Base-by-base conservation (phyloP, 2,113 vertebrate species). In the Rhinogobius similis region DNA sequence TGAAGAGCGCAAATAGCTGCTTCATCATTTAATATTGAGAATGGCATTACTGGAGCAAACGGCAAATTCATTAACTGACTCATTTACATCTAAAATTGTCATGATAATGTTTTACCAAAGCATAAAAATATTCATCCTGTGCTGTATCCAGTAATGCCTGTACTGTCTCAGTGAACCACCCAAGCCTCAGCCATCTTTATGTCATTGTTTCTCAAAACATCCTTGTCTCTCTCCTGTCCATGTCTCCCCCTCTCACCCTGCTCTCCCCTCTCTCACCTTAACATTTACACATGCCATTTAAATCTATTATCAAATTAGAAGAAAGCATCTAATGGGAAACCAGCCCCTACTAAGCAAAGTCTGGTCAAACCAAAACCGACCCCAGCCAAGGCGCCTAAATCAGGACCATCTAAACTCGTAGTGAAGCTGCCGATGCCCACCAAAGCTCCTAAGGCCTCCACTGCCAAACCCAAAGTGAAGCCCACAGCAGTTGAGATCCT, bases 61-160 rank as follows among this genome's bases (percentile, higher is more conserved):
- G 79, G 90, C 82, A 67, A 78, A 69, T n/a, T 20, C 1, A 13
- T 1, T 20, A 21, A n/a, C 65, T 59, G 59, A 16, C 71, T 43
- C 2, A 1, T 53, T 0, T n/a, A 41, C 8, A 38, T n/a, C 16
- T 61, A 14, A 21, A 36, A 36, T 61, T 66, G 8, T 11, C 2
- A 41, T 50, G 62, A 44, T 66, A 24, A 52, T 39, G 26, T 55
- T 52, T 68, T 1, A 52, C 67, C 10, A 55, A 13, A 56, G 5
- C 56, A 46, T 41, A 56, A 23, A 73, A 21, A 14, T 39, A 16
- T 48, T 21, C 62, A 59, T 68, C 27, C 0, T 64, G 24, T 78
- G 88, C 90, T 92, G 89, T 88, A 90, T 93, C 93, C 91, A 94
- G 91, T 93, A 92, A 92, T 93, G 89, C 91, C 91, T 92, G 82